Evolutionary conservation across 1,140 invertebrate genomes (phyloP).

Genomic region (Pararge aegeria): DNA sequence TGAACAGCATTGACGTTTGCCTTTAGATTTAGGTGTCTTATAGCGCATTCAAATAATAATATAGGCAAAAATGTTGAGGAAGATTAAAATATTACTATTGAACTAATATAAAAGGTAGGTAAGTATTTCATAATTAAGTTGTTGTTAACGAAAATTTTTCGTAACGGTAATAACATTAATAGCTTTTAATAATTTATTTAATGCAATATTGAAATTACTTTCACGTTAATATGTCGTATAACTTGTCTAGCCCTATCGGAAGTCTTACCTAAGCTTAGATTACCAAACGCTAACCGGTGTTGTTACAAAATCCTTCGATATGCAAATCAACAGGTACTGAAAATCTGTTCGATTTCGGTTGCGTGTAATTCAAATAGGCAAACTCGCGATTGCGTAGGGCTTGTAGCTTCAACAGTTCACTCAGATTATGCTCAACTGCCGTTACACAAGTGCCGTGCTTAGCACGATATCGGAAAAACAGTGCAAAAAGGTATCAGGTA

Average conservation of each 20-base stretch:
- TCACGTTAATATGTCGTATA: not conserved
- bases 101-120: too few species aligned
- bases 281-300: conserved; percentile 36
- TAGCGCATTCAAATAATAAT: too few species aligned
- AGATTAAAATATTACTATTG: too few species aligned
- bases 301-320: conserved; percentile 49
- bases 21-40: too few species aligned
- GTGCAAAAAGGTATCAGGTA: conserved; percentile 53
- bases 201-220: too few species aligned
- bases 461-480: conserved; percentile 58
- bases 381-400: not conserved
- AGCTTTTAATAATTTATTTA: too few species aligned
- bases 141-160: too few species aligned
- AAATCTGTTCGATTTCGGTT: not conserved
- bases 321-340: conserved; percentile 8
- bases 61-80: too few species aligned
- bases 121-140: too few species aligned
- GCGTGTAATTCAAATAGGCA: not conserved
- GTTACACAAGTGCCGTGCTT: conserved; percentile 42
- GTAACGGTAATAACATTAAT: too few species aligned
- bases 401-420: not conserved
- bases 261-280: conserved; percentile 57
- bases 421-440: not conserved
- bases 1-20: too few species aligned
- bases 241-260: conserved; percentile 28